Evolutionary conservation across 1,140 invertebrate species (phyloP), one percentile per base, ranked within the genome.

Genomic region (Drosophila carrolli): DNA sequence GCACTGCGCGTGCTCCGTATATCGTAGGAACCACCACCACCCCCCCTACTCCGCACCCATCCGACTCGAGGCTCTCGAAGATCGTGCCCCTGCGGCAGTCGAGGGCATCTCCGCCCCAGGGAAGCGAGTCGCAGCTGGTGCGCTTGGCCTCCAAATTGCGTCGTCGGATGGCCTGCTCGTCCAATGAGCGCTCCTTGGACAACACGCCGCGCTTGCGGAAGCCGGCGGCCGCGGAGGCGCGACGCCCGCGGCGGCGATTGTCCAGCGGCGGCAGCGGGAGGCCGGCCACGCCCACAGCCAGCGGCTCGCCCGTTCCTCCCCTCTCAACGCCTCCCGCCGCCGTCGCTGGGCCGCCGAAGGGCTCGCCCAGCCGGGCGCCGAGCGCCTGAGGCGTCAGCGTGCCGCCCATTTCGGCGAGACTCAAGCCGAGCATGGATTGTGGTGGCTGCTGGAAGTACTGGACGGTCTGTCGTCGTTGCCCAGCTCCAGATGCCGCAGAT

Each of bases 51-150:
- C 38, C 58, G 8, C 46, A 50, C 61, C 67, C 88, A 40, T 90
- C 91, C 35, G 80, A 89, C 47, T 92, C 91, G 46, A 90, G 77
- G 71, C 89, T 91, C 72, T 92, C 91, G 63, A 92, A 92, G 41
- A 92, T 92, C 40, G 91, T 92, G 72, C 89, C 86, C 43, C 91
- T 81, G 14, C 88, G 67, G 41, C 78, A 83, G 71, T 91, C 90
- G 66, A 74, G 79, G 29, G 73, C 84, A 41, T 91, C 90, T 35
- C 91, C 90, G 55, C 86, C 88, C 91, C 91, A 92, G 2, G 91
- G 91, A 65, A 92, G 57, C 41, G 91, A 92, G 46, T 92, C 91
- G 60, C 91, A 92, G 62, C 91, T 92, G 81, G 91, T 92, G 53
- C 91, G 91, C 53, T 92, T 92, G 43, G 90, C 90, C 79, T 92